Base-by-base conservation (phyloP, 2,888 invertebrate genomes). In the Anoplius nigerrimus region DNA sequence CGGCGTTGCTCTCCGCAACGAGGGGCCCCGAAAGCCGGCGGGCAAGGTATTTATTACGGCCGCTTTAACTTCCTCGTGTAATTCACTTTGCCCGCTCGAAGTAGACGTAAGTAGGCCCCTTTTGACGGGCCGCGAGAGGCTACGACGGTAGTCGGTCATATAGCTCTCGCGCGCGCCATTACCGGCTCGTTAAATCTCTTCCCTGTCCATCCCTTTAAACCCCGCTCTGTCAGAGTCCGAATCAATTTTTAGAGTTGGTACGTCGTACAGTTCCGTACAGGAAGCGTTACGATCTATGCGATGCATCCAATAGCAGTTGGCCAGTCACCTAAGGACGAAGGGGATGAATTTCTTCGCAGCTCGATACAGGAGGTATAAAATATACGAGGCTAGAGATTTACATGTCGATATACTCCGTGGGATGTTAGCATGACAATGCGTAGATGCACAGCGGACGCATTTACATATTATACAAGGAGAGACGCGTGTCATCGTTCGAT, bases 141-240 rank as follows among this genome's bases (percentile, higher is more conserved):
- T n/a, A 54, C 43, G 64, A 59, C 55, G 58, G 68, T 64, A 68
- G 68, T 63, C 63, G 6, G 63, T 63, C 58, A 43, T 63, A 67
- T 63, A 52, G 46, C 34, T 20, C 46, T 54, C 51, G 24, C 48
- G 13, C 24, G 11, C 51, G 59, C 45, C 56, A 64, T 68, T 68
- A 67, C 48, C 52, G 42, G 11, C 61, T 52, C 24, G 61, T 66
- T 66, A 61, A 66, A 66, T 66, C 56, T 24, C 52, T 43, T n/a
- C 60, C 52, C 69, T 43, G 54, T 13, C 11, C 22, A 34, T 46
- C 20, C 56, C 51, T 61, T 61, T 27, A 54, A 55, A 3, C 48
- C 54, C 27, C 15, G 8, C n/a, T 15, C 16, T 24, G n/a, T n/a
- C n/a, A 45, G 18, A 60, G 1, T 1, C 11, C 1, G 4, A 13